Evolutionary conservation across 2,797 vertebrate genomes (phyloP).

Genomic region (Gymnodraco acuticeps): DNA sequence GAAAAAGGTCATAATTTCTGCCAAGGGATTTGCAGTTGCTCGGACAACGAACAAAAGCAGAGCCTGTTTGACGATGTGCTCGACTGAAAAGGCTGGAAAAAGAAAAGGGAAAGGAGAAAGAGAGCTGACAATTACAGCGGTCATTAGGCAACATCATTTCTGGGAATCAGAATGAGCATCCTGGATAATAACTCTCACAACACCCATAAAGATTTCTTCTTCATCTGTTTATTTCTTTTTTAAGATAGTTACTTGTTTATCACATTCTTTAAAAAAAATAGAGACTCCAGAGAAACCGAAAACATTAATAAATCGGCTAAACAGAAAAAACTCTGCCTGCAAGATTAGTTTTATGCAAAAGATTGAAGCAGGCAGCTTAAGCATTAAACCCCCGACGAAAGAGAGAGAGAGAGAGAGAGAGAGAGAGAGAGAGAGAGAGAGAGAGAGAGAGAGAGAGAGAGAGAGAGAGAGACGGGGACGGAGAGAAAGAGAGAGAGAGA

Average conservation of each 20-base stretch:
- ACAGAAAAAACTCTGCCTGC: conserved; percentile 14
- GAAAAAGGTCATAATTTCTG: conserved; percentile 78
- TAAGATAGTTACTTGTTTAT: too few relatives aligned
- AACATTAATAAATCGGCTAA: conserved; percentile 41
- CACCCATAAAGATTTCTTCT: conserved; percentile 22
- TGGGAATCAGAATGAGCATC: conserved; percentile 23
- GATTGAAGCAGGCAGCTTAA: conserved; percentile 32
- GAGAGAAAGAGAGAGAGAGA: too few relatives aligned
- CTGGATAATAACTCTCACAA: conserved; percentile 26
- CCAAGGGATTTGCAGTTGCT: conserved; percentile 82
- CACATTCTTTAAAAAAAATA: too few relatives aligned
- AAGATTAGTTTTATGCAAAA: conserved; percentile 26
- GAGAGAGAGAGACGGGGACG: too few relatives aligned
- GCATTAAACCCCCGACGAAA: conserved; percentile 27
- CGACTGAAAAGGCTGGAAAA: conserved; percentile 63
- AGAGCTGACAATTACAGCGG: conserved; percentile 41
- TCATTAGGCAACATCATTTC: conserved; percentile 44
- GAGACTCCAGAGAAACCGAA: conserved; percentile 5
- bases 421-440: background rate
- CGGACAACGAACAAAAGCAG: conserved; percentile 82
- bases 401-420: conserved; percentile 2
- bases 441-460: too few relatives aligned
- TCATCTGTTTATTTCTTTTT: conserved; percentile 12
- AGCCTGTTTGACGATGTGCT: conserved; percentile 67
- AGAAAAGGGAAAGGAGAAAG: conserved; percentile 44